Evolutionary conservation across 2,888 invertebrate species (phyloP), one percentile per base, ranked within the genome.

Genomic region (Cybosia mesomella): DNA sequence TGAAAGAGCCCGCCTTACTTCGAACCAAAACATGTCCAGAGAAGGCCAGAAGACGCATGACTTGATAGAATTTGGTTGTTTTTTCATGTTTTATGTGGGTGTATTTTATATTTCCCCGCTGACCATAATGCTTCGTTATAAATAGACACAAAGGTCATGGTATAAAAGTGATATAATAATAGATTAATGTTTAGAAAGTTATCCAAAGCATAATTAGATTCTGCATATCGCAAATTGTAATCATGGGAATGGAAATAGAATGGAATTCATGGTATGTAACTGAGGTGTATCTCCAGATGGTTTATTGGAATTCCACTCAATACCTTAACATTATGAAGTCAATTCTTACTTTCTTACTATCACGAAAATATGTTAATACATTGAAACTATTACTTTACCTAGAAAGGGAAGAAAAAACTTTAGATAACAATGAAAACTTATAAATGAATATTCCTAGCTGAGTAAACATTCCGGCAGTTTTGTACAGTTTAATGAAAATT

Each of bases 401-500:
- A 53, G 8, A 53, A 21, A 8, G 21, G 21, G 7, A 21, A 55
- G 13, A 53, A 53, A 5, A 10, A 0, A 0, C 4, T 21, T n/a
- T n/a, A 49, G n/a, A 4, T 32, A 18, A 54, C 21, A 39, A 36
- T 36, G 21, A 9, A 63, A 63, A 54, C 15, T 34, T 22, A 15
- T 21, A 22, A 22, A 61, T 49, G 5, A 32, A 55, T 32, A 24
- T 22, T 24, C 43, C 34, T 65, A 54, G 22, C 4, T 39, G 9
- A 53, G 34, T 5, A 54, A 34, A 36, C 54, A 36, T 22, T 22
- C 36, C 39, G 65, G 68, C 66, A 69, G 58, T 34, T 32, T 39
- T 68, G 68, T 72, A 70, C 67, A 63, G 66, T 71, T 11, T 79
- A 81, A 84, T 81, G 73, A 84, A 57, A 85, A 84, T 69, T 69